A percentile compares a stretch with the other conserved stretches of the same genome.
Evolutionary conservation across 2,113 vertebrate species (phyloP).

Genomic region (human): DNA sequence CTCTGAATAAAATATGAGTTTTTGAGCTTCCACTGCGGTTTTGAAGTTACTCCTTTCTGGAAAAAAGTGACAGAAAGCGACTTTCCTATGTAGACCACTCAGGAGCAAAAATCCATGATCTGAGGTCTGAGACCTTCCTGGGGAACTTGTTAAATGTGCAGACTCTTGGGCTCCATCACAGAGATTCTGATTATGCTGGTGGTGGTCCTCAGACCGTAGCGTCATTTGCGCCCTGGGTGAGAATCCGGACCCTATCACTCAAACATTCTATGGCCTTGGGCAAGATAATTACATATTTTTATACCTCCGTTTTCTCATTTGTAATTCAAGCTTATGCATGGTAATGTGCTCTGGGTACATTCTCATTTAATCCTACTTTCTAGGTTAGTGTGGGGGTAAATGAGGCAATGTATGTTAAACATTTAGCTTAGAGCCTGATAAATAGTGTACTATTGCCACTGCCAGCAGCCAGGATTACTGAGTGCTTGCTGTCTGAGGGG

Average conservation of each 20-base stretch:
- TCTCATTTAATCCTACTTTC: constrained; percentile 52
- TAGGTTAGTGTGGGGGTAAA: constrained; percentile 55
- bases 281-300: constrained; percentile 21
- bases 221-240: background rate
- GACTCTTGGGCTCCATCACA: background rate
- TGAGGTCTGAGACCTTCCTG: background rate
- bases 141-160: background rate
- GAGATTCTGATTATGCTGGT: background rate
- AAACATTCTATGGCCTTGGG: background rate
- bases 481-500: background rate
- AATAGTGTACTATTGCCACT: background rate
- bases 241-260: background rate
- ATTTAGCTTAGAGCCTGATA: background rate
- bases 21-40: background rate
- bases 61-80: background rate
- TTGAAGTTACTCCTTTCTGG: background rate
- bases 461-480: background rate
- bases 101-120: background rate
- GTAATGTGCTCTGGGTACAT: constrained; percentile 28
- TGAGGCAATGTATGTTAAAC: constrained; percentile 50
- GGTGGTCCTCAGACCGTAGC: background rate
- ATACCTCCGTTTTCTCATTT: constrained; percentile 40
- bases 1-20: background rate
- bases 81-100: background rate
- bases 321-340: constrained; percentile 52